Conservation (phyloP, 2,797 vertebrate species). For the Dicrostonyx torquatus region DNA sequence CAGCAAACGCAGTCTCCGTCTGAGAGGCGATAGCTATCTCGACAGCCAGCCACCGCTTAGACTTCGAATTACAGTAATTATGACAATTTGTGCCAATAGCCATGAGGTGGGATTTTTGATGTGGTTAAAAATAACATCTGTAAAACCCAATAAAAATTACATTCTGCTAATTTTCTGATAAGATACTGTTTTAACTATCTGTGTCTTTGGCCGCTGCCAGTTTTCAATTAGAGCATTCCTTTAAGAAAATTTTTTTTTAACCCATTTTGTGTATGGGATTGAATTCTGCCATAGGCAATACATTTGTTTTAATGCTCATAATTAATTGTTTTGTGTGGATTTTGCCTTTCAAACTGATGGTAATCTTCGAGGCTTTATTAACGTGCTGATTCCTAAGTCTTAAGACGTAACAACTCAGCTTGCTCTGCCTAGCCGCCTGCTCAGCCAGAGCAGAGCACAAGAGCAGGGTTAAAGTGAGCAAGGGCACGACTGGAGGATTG, state of each 20-base stretch:
- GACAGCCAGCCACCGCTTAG: conserved; percentile 85
- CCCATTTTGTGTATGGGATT: conserved; percentile 85
- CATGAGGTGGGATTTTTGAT: conserved; percentile 89
- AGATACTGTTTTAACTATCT: conserved; percentile 87
- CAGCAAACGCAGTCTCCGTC: conserved; percentile 81
- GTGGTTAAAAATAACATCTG: conserved; percentile 91
- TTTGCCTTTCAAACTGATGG: conserved; percentile 87
- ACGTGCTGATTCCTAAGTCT: conserved; percentile 75
- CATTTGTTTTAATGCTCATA: conserved; percentile 89
- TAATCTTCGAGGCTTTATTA: conserved; percentile 87
- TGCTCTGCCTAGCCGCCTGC: conserved; percentile 76
- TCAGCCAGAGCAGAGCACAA: conserved; percentile 76
- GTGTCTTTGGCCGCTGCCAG: conserved; percentile 79
- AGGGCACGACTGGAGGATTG: background rate
- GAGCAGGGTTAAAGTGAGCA: background rate
- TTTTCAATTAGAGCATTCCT: conserved; percentile 89
- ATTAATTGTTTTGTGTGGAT: conserved; percentile 90
- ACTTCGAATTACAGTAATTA: conserved; percentile 91
- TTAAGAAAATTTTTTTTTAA: conserved; percentile 70
- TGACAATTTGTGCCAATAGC: conserved; percentile 90
- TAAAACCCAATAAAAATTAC: conserved; percentile 90
- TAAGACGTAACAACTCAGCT: conserved; percentile 64
- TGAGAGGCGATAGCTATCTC: conserved; percentile 87
- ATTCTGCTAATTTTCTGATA: conserved; percentile 92
- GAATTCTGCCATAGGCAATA: conserved; percentile 83